Evolutionary conservation across 2,888 invertebrate species (phyloP), one percentile per base, ranked within the genome.

Genomic region (Lordiphosa andalusiaca): DNA sequence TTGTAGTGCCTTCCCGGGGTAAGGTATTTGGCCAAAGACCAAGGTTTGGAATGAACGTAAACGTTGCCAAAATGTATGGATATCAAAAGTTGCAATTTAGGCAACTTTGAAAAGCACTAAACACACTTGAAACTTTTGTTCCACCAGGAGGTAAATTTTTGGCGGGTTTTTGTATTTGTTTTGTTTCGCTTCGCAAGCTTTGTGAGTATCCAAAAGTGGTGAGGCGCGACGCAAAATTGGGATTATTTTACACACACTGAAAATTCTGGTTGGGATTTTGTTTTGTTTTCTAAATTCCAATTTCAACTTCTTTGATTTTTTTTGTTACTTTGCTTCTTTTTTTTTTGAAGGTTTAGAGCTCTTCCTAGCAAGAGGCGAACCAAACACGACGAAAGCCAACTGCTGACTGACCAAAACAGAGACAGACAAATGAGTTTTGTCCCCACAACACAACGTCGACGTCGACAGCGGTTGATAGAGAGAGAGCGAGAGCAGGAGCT

Each of bases 381-480:
- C 84, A 78, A 84, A 82, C 85, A 80, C 85, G 67, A 84, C 87
- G 87, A 87, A 86, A 84, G 85, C 87, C 89, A 88, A 90, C 88
- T 89, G 88, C 88, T 88, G 88, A 90, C 90, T 90, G 89, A 90
- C 89, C 90, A 90, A 90, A 90, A 90, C 89, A 90, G 88, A 89
- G 88, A 89, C 87, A 86, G 87, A 87, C 84, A 86, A 88, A 80
- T 86, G 84, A 81, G 86, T 87, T 88, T 88, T 87, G 84, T 84
- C 70, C 68, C 44, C 10, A 30, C 30, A 30, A 10, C 30, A 30
- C 30, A 30, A 60, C 70, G 68, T 66, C 73, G 72, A 48, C 44
- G 39, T 41, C 61, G 55, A 49, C 66, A 52, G 61, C 60, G 64
- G 68, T 42, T 40, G 47, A n/a, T n/a, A 12, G 57, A 49, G 21